Percentiles rank a stretch among this genome's conserved stretches.
Evolutionary conservation across 1,140 invertebrate species (phyloP).

Genomic region (Papilio dardanus): DNA sequence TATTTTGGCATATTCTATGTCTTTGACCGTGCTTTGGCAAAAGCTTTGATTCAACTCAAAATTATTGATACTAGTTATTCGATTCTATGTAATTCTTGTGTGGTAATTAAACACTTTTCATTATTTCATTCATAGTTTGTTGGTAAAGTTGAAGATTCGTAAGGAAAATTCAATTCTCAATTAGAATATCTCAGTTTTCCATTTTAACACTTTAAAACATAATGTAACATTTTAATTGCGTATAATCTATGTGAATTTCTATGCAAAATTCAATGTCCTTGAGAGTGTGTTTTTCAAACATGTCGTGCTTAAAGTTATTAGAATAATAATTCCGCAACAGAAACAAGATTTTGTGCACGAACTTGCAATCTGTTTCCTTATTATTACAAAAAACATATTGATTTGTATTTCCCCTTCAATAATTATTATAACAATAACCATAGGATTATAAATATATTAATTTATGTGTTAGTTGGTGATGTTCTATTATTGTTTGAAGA

Average conservation of each 20-base stretch:
- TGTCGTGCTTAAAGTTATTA: background rate
- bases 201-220: background rate
- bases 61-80: no score
- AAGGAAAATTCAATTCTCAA: no score
- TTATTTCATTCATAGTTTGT: no score
- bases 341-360: conserved; percentile 11
- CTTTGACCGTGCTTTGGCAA: no score
- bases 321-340: background rate
- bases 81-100: no score
- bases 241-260: background rate
- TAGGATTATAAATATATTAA: background rate
- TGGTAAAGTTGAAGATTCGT: no score
- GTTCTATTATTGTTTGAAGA: background rate
- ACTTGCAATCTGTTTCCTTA: background rate
- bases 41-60: no score
- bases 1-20: no score
- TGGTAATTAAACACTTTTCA: no score
- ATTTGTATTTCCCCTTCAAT: background rate
- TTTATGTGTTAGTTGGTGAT: background rate
- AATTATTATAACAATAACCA: background rate
- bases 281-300: background rate
- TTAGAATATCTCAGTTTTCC: no score
- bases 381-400: background rate
- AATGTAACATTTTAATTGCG: background rate
- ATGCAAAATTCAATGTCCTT: background rate